Base-by-base conservation (phyloP, 64 coral and sea anemone genomes). In the Pocillopora verrucosa region DNA sequence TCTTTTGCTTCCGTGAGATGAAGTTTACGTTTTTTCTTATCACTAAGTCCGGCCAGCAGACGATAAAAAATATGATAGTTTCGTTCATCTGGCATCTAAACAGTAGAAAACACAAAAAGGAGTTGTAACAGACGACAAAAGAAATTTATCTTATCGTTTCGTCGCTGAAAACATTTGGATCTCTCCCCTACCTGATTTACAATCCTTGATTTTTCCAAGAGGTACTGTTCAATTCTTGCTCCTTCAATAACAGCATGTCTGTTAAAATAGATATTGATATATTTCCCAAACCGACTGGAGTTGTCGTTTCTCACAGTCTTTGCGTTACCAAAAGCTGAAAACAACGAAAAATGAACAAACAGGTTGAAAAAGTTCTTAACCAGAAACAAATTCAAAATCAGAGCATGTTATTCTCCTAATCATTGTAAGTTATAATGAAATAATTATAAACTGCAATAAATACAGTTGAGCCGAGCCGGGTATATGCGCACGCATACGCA, bases 31-130 rank as follows among this genome's bases (percentile, higher is more conserved):
- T 91, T 87, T 56, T 98, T 92, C 11, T 84, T 65, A 25, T 73
- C 34, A n/a, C 25, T 86, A 80, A 98, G 84, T 11, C 95, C 95
- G 64, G 89, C 82, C 11, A 98, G 86, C 89, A 98, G 82, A 60
- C 95, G 89, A 60, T 98, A 98, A 60, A 98, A 98, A 15, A 98
- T 98, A 79, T 98, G 95, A 81, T 98, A 98, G 73, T 98, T 98
- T 16, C 95, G 76, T 65, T 98, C 95, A 16, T 98, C 89, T 1
- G 95, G 88, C 95, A 96, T 96, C 95, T 96, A 59, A 58, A 92
- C 17, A 58, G 9, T 58, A 37, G 17, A 4, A 20, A 60, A 64
- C 37, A 36, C 13, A 38, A 69, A 81, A 63, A 9, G 24, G 14
- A 30, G 35, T 60, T 20, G 10, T 68, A 68, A 22, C 17, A 20